Base-by-base conservation (phyloP, 23 tunicate genomes). In the Aplidium turbinatum region DNA sequence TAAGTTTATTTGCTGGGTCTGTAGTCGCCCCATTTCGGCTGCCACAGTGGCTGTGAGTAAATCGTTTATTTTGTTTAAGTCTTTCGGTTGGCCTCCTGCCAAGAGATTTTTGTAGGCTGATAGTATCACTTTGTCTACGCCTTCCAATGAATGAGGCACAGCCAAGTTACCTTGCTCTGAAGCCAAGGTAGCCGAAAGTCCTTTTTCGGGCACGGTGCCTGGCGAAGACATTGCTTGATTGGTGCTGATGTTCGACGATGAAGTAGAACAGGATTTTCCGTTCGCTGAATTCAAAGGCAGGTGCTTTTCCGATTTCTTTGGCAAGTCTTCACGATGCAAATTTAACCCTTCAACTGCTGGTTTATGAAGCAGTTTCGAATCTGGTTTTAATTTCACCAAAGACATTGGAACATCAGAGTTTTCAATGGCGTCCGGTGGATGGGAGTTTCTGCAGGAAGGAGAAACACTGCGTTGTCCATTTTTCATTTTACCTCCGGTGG, bases 11-110 rank as follows among this genome's bases (percentile, higher is more conserved):
- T 70, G 34, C 3, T 81, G 72, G 50, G 35, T 50, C 62, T 81
- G 87, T 22, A 81, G 48, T 31, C 87, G 48, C 18, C 72, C 57
- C 87, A 81, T 81, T 48, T 81, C 87, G 24, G 79, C 73, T 18
- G 87, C 79, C 26, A 81, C 87, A 21, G 65, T 63, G 33, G 79
- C 87, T 4, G 78, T 63, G 25, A 81, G 57, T 3, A 81, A n/a
- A 33, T 81, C 87, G 61, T 81, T 81, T 19, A 81, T 63, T 61
- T 72, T 72, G 29, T 81, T 81, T 19, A 81, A 42, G 31, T 72
- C 87, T 0, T 55, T 52, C 20, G 13, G 13, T 26, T 81, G 27
- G 16, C 85, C 77, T 56, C 69, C 46, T 21, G 16, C n/a, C 0
- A 76, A 5, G 19, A 55, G 19, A 2, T 76, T 33, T 1, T 31